These are phyloP conservation scores for Operophtera brumata DNA, from an alignment of 2,888 invertebrate genomes.

Conservation along the genomic window DNA sequence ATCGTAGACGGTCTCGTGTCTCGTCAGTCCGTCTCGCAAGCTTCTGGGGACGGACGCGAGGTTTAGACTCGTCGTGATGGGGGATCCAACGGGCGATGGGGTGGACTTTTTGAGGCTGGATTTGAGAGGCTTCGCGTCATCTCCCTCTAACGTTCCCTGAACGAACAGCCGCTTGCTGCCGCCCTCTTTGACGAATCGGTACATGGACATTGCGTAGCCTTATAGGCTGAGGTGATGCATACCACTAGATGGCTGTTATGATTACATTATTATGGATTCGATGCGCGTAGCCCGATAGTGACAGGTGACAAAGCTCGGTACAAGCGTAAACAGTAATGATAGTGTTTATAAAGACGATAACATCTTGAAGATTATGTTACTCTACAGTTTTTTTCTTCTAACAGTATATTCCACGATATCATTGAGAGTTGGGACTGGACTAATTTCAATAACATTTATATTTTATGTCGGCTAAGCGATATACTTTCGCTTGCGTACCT, in stretches of 20 bases:
- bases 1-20: conserved; percentile 74
- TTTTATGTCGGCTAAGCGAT: not conserved
- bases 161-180: conserved; percentile 86
- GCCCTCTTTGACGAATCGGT: conserved; percentile 88
- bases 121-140: conserved; percentile 77
- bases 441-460: not conserved
- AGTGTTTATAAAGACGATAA: not conserved
- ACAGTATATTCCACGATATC: no score
- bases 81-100: conserved; percentile 78
- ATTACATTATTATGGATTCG: conserved; percentile 66
- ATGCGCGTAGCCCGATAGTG: conserved; percentile 49
- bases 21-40: conserved; percentile 76
- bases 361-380: no score
- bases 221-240: conserved; percentile 60
- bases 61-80: conserved; percentile 83
- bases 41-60: conserved; percentile 79
- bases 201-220: conserved; percentile 83
- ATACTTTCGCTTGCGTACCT: conserved; percentile 14
- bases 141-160: conserved; percentile 85
- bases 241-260: conserved; percentile 61
- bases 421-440: no score
- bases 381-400: no score
- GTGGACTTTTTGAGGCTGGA: conserved; percentile 76
- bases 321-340: conserved; percentile 4
- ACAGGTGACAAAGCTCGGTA: conserved; percentile 35